Base-by-base conservation (phyloP, 2,113 vertebrate genomes). In the Anguilla japonica region DNA sequence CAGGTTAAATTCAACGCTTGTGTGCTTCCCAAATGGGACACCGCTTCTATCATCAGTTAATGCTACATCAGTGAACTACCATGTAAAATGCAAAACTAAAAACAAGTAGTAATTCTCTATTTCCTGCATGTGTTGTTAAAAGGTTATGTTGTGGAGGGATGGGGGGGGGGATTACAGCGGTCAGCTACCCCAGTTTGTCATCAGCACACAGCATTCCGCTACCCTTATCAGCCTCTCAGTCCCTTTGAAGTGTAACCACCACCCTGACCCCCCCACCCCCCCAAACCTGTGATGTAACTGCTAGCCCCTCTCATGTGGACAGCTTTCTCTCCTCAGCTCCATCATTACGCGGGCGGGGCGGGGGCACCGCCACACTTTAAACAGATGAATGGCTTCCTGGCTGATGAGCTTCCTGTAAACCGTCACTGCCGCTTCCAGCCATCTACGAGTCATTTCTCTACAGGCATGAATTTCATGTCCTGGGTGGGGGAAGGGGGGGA, bases 381-480 rank as follows among this genome's bases (percentile, higher is more conserved):
- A 43, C 34, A 81, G 46, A 81, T 85, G 29, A 80, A 22, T 39
- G 41, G 56, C 13, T 41, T 79, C 84, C 29, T 26, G 29, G 43
- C 8, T 85, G 34, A 56, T 79, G 71, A 9, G 43, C 46, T 15
- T 13, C 34, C 34, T 79, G 78, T 79, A 85, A 83, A 83, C 50
- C 43, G 13, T 57, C 50, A 50, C 41, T 50, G 22, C 71, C 16
- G 53, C 57, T 85, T 85, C 78, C 71, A 8, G 53, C n/a, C 85
- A 81, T 89, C 26, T 84, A 39, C 84, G 88, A 87, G 87, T 87
- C 87, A 87, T 84, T 46, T 85, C 63, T 88, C 71, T 85, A 9
- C 87, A 50, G 26, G 67, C 34, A 26, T 87, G 87, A 91, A 85
- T 89, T 89, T 88, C 50, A 86, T 84, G 87, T 86, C 82, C 14